Evolutionary conservation across 1,140 invertebrate species (phyloP).

Genomic region (Scaptodrosophila lebanonensis): DNA sequence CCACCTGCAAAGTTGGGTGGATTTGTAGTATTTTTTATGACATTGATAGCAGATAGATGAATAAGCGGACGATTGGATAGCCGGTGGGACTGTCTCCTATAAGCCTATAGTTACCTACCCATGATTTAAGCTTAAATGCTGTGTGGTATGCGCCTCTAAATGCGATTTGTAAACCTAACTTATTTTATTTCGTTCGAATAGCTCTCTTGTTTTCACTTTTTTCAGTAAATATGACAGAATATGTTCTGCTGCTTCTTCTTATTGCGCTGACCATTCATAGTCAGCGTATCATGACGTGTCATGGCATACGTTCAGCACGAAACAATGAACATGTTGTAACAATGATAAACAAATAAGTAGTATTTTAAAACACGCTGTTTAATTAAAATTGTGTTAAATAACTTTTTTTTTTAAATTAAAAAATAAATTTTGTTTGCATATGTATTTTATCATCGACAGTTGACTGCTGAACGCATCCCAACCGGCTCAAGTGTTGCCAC

Average conservation of each 20-base stretch:
- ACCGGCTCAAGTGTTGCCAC: conserved; percentile 57
- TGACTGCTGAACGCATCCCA: conserved; percentile 39
- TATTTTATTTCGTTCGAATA: conserved; percentile 47
- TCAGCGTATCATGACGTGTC: conserved; percentile 62
- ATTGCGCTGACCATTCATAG: conserved; percentile 39
- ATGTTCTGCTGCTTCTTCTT: conserved; percentile 27
- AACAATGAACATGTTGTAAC: background rate
- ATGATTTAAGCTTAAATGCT: conserved; percentile 48
- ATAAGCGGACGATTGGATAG: conserved; percentile 14
- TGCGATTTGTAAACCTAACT: conserved; percentile 57
- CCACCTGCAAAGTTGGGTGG: conserved; percentile 85
- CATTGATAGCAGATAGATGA: conserved; percentile 30
- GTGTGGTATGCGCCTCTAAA: conserved; percentile 59
- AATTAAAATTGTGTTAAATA: background rate
- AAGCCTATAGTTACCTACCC: conserved; percentile 46
- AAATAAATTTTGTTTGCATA: background rate
- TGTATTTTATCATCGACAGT: background rate
- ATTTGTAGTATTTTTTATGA: conserved; percentile 48
- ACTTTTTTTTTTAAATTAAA: background rate
- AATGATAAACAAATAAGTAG: background rate
- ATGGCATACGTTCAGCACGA: conserved; percentile 45
- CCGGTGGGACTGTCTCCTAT: background rate
- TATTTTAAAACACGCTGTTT: background rate
- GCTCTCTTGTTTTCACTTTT: conserved; percentile 65
- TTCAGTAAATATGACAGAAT: conserved; percentile 34